Evolutionary conservation across 1,140 invertebrate genomes (phyloP).

Genomic region (Oedothorax gibbosus): DNA sequence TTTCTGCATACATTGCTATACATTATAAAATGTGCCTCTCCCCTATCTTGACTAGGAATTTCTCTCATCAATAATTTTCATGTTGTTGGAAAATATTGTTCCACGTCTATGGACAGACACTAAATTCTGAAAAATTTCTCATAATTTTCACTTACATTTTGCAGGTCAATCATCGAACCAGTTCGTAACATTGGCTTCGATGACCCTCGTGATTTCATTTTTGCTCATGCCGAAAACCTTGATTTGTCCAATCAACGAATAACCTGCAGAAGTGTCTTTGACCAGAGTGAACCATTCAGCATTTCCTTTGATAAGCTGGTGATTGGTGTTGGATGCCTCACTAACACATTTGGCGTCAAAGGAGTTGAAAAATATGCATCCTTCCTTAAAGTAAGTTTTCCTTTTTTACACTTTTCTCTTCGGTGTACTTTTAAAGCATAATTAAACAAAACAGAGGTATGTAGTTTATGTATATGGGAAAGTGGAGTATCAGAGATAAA

Average conservation of each 20-base stretch:
- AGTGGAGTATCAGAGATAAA: too few species aligned
- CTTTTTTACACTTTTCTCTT: neutral
- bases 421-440: too few species aligned
- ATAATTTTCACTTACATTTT: constrained; percentile 48
- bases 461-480: too few species aligned
- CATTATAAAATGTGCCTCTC: too few species aligned
- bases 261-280: constrained; percentile 28
- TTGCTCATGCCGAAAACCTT: constrained; percentile 66
- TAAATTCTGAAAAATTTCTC: too few species aligned
- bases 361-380: constrained; percentile 69
- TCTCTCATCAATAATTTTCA: too few species aligned
- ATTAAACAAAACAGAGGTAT: too few species aligned
- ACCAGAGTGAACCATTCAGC: constrained; percentile 59
- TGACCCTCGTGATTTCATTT: constrained; percentile 67
- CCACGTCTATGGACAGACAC: too few species aligned
- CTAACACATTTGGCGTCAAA: constrained; percentile 69
- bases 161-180: constrained; percentile 70
- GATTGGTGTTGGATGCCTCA: constrained; percentile 69
- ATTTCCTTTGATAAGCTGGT: constrained; percentile 69
- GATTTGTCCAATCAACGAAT: constrained; percentile 64
- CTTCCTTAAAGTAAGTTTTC: constrained; percentile 68
- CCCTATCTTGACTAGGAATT: too few species aligned
- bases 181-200: constrained; percentile 68
- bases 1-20: too few species aligned
- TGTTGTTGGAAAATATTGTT: too few species aligned